Conservation (phyloP, 2,797 vertebrate species). For the Thripadectes ignobilis region DNA sequence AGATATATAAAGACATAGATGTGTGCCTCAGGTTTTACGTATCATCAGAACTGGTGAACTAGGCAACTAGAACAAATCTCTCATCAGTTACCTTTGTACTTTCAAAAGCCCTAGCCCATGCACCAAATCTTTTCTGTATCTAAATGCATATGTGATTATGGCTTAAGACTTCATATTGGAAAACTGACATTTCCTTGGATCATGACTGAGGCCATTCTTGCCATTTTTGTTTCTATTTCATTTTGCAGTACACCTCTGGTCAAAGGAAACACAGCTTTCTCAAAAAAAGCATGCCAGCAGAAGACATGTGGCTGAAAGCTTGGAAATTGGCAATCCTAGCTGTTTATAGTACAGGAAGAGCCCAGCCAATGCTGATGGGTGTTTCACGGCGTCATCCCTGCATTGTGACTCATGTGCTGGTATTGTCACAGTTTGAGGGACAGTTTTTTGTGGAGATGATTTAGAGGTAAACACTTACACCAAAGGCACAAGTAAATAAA, state of each 20-base stretch:
- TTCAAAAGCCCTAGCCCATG: background rate
- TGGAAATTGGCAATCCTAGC: background rate
- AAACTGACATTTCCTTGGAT: too few species aligned
- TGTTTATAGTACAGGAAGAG: background rate
- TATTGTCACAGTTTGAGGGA: background rate
- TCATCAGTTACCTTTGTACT: background rate
- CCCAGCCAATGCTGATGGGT: accelerated
- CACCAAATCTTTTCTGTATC: background rate
- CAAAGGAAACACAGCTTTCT: background rate
- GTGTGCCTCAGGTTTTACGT: background rate
- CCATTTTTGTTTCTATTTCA: background rate
- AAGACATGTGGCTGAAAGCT: background rate
- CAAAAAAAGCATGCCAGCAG: background rate
- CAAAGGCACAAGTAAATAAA: background rate
- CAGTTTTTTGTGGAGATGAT: background rate
- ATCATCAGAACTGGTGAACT: background rate
- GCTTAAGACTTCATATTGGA: background rate
- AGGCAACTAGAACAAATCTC: background rate
- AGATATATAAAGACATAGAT: background rate
- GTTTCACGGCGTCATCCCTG: background rate
- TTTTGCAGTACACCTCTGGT: background rate
- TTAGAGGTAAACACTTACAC: background rate
- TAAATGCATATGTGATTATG: background rate
- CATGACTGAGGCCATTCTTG: background rate
- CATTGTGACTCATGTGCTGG: background rate